Percentiles rank a stretch among this genome's conserved stretches.
Evolutionary conservation across 2,797 vertebrate species (phyloP).

Genomic region (Apodemus agrarius): DNA sequence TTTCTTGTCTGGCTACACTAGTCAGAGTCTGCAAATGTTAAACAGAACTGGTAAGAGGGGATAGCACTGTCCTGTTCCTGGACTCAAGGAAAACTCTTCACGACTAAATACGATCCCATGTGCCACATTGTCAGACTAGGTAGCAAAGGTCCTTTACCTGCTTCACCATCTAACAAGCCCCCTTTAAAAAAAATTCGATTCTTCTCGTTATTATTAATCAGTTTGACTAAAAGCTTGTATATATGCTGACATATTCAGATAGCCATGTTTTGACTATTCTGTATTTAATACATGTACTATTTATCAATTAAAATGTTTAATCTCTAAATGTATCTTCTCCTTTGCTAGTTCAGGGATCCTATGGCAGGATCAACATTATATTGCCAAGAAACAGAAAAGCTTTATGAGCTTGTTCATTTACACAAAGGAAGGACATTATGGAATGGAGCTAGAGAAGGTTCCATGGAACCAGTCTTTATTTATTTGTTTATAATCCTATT

Average conservation of each 20-base stretch:
- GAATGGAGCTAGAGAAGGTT: background rate
- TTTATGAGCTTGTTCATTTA: background rate
- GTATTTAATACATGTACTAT: background rate
- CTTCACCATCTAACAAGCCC: background rate
- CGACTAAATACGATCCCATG: background rate
- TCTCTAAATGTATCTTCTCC: background rate
- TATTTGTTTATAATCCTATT: background rate
- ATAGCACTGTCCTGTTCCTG: background rate
- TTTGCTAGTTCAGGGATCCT: background rate
- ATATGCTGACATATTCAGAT: background rate
- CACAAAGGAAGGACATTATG: background rate
- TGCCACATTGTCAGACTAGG: background rate
- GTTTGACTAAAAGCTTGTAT: background rate
- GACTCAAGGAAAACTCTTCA: background rate
- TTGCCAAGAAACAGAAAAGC: background rate
- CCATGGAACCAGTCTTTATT: background rate
- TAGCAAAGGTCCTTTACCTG: no score
- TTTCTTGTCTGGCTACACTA: background rate
- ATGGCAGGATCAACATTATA: background rate
- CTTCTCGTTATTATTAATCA: background rate
- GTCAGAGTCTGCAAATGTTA: background rate
- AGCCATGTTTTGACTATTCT: background rate
- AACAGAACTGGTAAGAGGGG: background rate
- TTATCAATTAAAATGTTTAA: background rate
- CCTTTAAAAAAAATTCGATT: background rate